Evolutionary conservation across 1,140 invertebrate genomes (phyloP).

Genomic region (Megalonaias nervosa): DNA sequence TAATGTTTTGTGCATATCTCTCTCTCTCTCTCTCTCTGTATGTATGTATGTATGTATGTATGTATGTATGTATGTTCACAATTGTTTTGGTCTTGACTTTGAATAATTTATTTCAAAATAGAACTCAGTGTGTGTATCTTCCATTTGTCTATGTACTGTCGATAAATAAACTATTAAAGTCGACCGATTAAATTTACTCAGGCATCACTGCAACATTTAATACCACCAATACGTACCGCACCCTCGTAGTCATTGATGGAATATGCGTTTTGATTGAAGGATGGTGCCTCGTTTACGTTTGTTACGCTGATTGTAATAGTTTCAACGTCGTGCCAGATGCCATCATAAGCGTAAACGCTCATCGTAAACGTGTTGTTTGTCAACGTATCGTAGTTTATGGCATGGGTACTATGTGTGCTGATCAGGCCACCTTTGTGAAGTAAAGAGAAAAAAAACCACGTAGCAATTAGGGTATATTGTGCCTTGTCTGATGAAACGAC

Average conservation of each 20-base stretch:
- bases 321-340: constrained; percentile 19
- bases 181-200: too few species aligned
- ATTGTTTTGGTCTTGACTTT: too few species aligned
- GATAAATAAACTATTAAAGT: too few species aligned
- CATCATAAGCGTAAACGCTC: constrained; percentile 20
- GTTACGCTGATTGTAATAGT: constrained; percentile 22
- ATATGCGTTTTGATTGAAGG: constrained; percentile 20
- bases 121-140: too few species aligned
- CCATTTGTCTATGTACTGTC: too few species aligned
- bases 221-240: constrained; percentile 9
- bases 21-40: too few species aligned
- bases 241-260: constrained; percentile 19
- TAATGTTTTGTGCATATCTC: too few species aligned
- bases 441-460: neutral
- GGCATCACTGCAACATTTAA: neutral
- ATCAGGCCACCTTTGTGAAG: constrained; percentile 21
- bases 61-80: too few species aligned
- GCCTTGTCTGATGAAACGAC: neutral
- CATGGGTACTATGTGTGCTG: constrained; percentile 9
- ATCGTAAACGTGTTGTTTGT: constrained; percentile 3
- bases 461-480: too few species aligned
- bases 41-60: too few species aligned
- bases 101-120: too few species aligned
- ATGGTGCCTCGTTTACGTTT: constrained; percentile 32
- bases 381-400: constrained; percentile 28